Conservation (phyloP, 2,888 invertebrate genomes). For the Rotaria socialis region DNA sequence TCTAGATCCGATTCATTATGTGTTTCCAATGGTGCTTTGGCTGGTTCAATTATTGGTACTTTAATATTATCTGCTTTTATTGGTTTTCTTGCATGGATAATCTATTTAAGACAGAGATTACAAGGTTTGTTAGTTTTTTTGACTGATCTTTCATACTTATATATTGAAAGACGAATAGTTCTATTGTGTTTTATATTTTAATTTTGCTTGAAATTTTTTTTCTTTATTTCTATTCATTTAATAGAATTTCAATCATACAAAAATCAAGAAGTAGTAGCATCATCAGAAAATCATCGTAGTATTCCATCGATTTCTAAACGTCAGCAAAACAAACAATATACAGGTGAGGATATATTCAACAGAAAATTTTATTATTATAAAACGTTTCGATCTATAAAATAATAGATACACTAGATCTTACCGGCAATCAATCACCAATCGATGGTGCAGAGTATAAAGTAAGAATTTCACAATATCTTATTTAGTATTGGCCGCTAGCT, state of each 20-base stretch:
- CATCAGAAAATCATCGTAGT: background rate
- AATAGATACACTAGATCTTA: background rate
- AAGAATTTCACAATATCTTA: background rate
- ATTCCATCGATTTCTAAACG: background rate
- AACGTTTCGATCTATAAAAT: too few species aligned
- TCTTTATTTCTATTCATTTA: too few species aligned
- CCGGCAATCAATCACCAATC: background rate
- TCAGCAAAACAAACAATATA: too few species aligned
- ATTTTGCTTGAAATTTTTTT: too few species aligned
- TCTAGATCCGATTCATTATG: background rate
- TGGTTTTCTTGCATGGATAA: background rate
- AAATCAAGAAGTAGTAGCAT: background rate
- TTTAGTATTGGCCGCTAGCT: too few species aligned
- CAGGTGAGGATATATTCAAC: too few species aligned
- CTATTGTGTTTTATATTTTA: too few species aligned
- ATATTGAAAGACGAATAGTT: too few species aligned
- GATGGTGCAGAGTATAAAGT: background rate
- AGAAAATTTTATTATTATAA: too few species aligned
- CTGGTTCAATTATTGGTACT: conserved; percentile 25
- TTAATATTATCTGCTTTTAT: background rate
- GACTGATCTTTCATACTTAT: too few species aligned
- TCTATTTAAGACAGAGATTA: conserved; percentile 4
- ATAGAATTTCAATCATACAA: too few species aligned
- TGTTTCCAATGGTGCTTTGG: conserved; percentile 6
- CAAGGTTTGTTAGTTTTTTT: background rate